A percentile compares a stretch with the other conserved stretches of the same genome.
Evolutionary conservation across 2,113 vertebrate species (phyloP).

Genomic region (Lepus americanus): DNA sequence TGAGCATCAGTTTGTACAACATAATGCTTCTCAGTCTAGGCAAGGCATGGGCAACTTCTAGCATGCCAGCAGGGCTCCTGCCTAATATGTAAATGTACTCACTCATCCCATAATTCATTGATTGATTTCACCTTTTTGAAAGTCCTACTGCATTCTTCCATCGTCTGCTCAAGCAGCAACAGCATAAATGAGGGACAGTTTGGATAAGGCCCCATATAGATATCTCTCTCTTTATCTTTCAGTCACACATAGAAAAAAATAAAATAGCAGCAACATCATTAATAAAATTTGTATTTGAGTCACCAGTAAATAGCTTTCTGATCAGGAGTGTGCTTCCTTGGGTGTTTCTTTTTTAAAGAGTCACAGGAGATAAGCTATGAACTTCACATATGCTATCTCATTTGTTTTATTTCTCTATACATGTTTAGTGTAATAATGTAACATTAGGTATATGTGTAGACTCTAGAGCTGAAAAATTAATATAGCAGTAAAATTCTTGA

Average conservation of each 20-base stretch:
- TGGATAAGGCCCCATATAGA: background rate
- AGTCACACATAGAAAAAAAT: background rate
- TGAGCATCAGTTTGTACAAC: background rate
- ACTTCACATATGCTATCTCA: background rate
- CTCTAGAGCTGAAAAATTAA: background rate
- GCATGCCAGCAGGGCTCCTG: background rate
- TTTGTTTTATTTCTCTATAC: background rate
- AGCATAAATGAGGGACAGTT: background rate
- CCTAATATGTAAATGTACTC: background rate
- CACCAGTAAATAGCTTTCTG: background rate
- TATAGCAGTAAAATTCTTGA: background rate
- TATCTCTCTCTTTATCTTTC: background rate
- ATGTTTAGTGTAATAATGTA: background rate
- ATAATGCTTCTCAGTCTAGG: background rate
- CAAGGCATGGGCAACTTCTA: background rate
- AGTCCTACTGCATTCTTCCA: background rate
- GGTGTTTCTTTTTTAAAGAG: conserved; percentile 20
- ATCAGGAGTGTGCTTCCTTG: background rate
- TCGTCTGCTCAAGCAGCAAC: background rate
- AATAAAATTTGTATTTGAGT: background rate
- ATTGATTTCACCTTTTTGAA: background rate
- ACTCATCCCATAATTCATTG: background rate
- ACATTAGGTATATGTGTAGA: background rate
- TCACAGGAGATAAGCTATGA: background rate
- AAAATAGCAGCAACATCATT: background rate